Percentiles rank a stretch among this genome's conserved stretches.
These are phyloP conservation scores for Fundulus diaphanus DNA, from an alignment of 2,797 vertebrate species.

Conservation along the genomic window DNA sequence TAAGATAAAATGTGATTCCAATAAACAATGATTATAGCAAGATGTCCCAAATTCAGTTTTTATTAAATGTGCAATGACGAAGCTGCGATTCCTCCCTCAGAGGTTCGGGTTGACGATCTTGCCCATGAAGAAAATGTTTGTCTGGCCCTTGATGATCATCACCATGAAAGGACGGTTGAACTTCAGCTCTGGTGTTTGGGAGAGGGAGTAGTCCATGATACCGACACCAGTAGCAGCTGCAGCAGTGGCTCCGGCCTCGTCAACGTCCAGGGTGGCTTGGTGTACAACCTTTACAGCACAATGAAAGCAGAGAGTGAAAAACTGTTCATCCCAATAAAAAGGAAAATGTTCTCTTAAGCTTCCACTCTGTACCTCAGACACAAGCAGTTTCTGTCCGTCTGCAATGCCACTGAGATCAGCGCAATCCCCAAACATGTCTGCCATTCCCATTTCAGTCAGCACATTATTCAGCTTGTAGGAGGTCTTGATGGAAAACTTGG, in stretches of 20 bases:
- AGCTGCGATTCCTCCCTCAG: constrained; percentile 52
- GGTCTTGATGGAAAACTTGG: constrained; percentile 81
- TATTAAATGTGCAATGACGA: constrained; percentile 20
- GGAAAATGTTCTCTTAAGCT: background rate
- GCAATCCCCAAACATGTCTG: constrained; percentile 68
- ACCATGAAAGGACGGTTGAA: constrained; percentile 88
- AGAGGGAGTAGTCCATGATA: constrained; percentile 68
- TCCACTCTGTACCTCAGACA: constrained; percentile 71
- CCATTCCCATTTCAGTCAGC: constrained; percentile 78
- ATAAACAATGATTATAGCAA: too few species aligned
- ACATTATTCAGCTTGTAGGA: constrained; percentile 67
- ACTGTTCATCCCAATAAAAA: too few species aligned
- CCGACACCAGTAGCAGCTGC: constrained; percentile 73
- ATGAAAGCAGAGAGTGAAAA: constrained; percentile 3
- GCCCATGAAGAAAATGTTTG: constrained; percentile 71
- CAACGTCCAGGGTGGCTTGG: constrained; percentile 86
- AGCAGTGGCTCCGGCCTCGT: constrained; percentile 87
- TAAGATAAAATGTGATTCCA: too few species aligned
- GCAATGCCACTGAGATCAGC: constrained; percentile 80
- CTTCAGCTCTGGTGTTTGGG: constrained; percentile 59
- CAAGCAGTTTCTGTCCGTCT: constrained; percentile 38
- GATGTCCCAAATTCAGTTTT: too few species aligned
- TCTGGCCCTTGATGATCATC: constrained; percentile 82
- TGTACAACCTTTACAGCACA: constrained; percentile 81
- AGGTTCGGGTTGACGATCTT: constrained; percentile 76